These are phyloP conservation scores for Rousettus madagascariensis DNA, from an alignment of 2,797 vertebrate species.

Conservation along the genomic window DNA sequence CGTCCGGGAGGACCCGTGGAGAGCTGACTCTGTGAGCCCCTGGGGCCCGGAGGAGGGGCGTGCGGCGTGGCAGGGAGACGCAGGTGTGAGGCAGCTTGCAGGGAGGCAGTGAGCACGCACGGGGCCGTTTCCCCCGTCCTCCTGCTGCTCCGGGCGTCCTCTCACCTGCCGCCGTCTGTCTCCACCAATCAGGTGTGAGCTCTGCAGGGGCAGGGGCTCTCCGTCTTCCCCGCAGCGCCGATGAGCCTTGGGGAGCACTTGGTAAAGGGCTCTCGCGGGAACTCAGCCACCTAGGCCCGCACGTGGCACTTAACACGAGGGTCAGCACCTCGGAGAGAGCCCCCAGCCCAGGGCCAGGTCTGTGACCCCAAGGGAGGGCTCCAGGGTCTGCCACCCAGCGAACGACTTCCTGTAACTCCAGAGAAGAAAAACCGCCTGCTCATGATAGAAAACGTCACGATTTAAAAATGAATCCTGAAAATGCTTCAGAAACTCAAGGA, in stretches of 20 bases:
- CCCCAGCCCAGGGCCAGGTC: too few relatives aligned
- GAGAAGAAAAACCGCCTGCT: neutral
- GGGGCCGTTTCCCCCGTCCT: neutral
- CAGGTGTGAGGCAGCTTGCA: too few relatives aligned
- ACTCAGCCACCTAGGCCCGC: neutral
- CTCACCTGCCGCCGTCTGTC: neutral
- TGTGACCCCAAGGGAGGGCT: too few relatives aligned
- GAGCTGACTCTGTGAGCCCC: neutral
- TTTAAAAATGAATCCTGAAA: neutral
- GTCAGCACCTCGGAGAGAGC: neutral
- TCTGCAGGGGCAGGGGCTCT: neutral
- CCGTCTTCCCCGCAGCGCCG: fast-evolving
- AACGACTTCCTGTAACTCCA: neutral
- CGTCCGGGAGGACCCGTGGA: neutral
- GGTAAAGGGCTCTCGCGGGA: neutral
- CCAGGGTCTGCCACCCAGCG: neutral
- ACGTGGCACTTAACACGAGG: fast-evolving
- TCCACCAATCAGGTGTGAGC: neutral
- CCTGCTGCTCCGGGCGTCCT: too few relatives aligned
- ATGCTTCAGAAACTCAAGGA: neutral
- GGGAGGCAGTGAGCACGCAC: too few relatives aligned
- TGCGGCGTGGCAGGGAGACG: neutral
- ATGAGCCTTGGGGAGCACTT: neutral
- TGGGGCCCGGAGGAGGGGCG: neutral
- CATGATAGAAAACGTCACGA: neutral